Percentiles rank a stretch among this genome's conserved stretches.
These are phyloP conservation scores for Helobdella robusta DNA, from an alignment of 2,888 invertebrate species.

Conservation along the genomic window DNA sequence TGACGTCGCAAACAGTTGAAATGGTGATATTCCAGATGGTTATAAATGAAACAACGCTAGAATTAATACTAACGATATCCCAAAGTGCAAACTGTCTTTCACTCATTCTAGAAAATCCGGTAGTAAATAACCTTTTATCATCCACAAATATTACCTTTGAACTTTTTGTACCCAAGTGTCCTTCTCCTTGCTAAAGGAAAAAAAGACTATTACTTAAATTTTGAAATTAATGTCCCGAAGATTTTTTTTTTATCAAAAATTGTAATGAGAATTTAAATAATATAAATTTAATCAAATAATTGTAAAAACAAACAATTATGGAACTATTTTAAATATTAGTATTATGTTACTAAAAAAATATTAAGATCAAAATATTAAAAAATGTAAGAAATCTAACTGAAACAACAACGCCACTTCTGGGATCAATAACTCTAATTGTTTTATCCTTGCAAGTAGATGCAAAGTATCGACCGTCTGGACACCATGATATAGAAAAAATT, in stretches of 20 bases:
- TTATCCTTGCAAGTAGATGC: constrained; percentile 94
- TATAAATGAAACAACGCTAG: not conserved
- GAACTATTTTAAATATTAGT: not conserved
- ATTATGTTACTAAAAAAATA: not conserved
- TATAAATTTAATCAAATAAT: not conserved
- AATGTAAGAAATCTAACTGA: constrained; percentile 41
- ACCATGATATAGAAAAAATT: constrained; percentile 90
- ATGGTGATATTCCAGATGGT: no score
- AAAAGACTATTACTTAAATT: no score
- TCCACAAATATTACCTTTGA: constrained; percentile 46
- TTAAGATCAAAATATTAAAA: not conserved
- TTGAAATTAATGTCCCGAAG: no score
- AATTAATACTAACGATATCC: constrained; percentile 47
- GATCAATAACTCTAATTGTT: constrained; percentile 83
- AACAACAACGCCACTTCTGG: constrained; percentile 68
- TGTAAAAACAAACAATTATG: not conserved
- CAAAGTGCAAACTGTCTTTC: constrained; percentile 50
- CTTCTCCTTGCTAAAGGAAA: constrained; percentile 38
- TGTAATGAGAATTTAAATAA: not conserved
- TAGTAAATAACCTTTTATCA: constrained; percentile 45
- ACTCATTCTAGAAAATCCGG: constrained; percentile 49
- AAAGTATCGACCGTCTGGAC: constrained; percentile 85
- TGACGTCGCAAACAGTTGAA: constrained; percentile 37
- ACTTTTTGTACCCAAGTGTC: constrained; percentile 42
- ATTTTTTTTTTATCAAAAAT: no score